Evolutionary conservation across 2,113 vertebrate genomes (phyloP).

Genomic region (Quiscalus mexicanus): DNA sequence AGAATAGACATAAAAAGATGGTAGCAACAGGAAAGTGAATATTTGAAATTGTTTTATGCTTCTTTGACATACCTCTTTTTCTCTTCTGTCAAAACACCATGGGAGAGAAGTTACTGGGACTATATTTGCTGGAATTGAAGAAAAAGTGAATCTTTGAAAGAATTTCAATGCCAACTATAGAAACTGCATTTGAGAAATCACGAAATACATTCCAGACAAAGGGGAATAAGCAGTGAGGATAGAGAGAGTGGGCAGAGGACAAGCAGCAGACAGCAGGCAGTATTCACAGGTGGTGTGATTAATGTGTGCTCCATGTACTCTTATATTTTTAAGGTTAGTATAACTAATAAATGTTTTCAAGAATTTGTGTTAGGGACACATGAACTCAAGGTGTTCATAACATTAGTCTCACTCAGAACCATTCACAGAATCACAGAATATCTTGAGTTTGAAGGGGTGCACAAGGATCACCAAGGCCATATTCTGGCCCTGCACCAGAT

Average conservation of each 20-base stretch:
- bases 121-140: neutral
- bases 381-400: neutral
- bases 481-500: neutral
- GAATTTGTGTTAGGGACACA: neutral
- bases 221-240: neutral
- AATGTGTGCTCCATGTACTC: neutral
- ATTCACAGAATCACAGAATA: neutral
- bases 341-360: neutral
- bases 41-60: neutral
- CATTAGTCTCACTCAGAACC: neutral
- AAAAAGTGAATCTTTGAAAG: neutral
- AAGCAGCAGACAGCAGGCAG: neutral
- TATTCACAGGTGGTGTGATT: neutral
- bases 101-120: neutral
- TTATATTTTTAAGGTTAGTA: accelerated
- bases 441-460: neutral
- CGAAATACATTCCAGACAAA: neutral
- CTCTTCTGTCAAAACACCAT: neutral
- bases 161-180: neutral
- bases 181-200: neutral
- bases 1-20: neutral
- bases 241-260: neutral
- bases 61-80: neutral
- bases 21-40: neutral
- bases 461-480: neutral